Conservation (phyloP, 1,140 invertebrate species). For the Cherax quadricarinatus region DNA sequence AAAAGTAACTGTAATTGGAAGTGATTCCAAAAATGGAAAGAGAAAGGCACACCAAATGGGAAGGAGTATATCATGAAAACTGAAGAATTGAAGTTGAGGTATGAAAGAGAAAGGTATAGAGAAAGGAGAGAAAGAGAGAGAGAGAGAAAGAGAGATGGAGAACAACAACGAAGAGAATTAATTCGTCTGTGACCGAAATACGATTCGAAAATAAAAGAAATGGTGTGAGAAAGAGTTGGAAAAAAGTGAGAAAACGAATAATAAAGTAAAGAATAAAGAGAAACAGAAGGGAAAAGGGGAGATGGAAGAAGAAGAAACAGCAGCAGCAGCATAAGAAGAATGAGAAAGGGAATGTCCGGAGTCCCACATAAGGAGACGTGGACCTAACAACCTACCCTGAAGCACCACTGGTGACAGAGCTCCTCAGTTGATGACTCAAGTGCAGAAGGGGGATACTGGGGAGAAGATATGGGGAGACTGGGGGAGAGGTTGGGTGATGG, state of each 20-base stretch:
- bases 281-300: neutral
- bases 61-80: too few species aligned
- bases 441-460: neutral
- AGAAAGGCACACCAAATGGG: too few species aligned
- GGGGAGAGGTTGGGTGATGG: neutral
- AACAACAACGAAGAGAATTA: too few species aligned
- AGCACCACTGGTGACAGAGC: neutral
- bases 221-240: neutral
- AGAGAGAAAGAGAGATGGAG: too few species aligned
- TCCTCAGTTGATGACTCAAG: conserved; percentile 3
- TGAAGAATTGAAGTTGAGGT: too few species aligned
- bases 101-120: too few species aligned
- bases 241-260: neutral
- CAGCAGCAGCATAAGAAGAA: neutral
- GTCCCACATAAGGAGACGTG: neutral
- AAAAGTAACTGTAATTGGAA: too few species aligned
- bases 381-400: neutral
- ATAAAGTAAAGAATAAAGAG: neutral
- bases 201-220: neutral
- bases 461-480: neutral
- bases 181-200: too few species aligned
- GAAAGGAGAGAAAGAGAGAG: neutral
- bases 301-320: neutral
- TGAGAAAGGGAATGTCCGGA: neutral
- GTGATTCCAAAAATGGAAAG: too few species aligned